phyloP scores from a whole-genome alignment of 2,888 invertebrate species.

The Polyommatus iphigenia region DNA sequence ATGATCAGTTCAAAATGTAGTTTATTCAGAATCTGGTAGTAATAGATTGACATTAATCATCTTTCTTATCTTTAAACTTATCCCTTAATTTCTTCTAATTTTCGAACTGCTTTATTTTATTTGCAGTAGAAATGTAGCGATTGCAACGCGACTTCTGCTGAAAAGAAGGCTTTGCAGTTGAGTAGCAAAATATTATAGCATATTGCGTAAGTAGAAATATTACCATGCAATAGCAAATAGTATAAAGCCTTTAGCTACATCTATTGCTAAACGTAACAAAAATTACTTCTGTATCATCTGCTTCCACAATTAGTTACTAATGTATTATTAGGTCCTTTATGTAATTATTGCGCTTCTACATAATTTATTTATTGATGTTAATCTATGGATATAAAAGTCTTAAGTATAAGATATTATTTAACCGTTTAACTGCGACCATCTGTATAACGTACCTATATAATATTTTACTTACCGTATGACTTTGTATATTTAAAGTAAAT shows the following conservation, averaged over 20 bases:
- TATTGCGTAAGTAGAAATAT: background rate
- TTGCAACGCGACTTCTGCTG: too few species aligned
- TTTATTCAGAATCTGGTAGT: background rate
- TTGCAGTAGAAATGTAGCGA: background rate
- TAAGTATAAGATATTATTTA: constrained; percentile 41
- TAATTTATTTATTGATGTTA: constrained; percentile 72
- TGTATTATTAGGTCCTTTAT: constrained; percentile 31
- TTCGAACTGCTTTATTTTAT: background rate
- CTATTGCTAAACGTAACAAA: background rate
- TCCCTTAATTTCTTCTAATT: background rate
- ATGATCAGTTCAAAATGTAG: background rate
- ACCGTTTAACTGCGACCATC: constrained; percentile 18
- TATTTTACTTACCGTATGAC: constrained; percentile 32
- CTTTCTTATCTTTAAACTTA: background rate
- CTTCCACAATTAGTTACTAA: constrained; percentile 33
- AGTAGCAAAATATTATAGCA: background rate
- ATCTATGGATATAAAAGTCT: constrained; percentile 59
- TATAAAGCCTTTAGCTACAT: background rate
- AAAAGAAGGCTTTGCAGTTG: background rate
- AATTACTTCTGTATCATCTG: background rate
- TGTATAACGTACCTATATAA: constrained; percentile 26
- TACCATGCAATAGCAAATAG: background rate
- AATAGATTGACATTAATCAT: background rate
- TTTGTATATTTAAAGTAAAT: constrained; percentile 39
- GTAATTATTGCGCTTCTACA: constrained; percentile 64